Base-by-base conservation (phyloP, 2,797 vertebrate genomes). In the Dryobates pubescens region DNA sequence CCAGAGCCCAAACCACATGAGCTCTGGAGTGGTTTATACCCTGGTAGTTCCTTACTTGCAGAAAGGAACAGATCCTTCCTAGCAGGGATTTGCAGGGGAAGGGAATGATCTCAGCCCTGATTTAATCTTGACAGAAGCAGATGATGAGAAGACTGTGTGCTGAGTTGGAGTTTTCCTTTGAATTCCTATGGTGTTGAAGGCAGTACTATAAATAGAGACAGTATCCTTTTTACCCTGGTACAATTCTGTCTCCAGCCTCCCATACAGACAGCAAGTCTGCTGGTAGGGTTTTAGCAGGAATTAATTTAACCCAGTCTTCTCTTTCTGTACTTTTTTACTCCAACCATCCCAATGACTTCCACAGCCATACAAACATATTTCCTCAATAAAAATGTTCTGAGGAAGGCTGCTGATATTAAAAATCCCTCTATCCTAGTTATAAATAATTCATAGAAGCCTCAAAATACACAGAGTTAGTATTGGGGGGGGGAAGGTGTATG, bases 281-380 rank as follows among this genome's bases (percentile, higher is more conserved):
- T 92, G 68, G 89, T 96, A 94, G 90, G 94, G 93, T 95, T 96
- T 96, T 94, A 95, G 51, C 64, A 94, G 71, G 80, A 92, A 95
- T 95, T 95, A 92, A 94, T 95, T 96, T 93, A 96, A 96, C 92
- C 89, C 89, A 82, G 82, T 92, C 80, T 79, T 89, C 54, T 94
- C 86, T 83, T 91, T 83, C 85, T 84, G 41, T 76, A 49, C 9
- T 73, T 56, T 93, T 85, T 78, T 58, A 71, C 41, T 89, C 32
- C 45, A 86, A 58, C 70, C 41, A 47, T 74, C 64, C 71, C 1
- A 0, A 88, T 69, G 71, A 58, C 54, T 74, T 95, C 81, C 75
- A 59, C 63, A 87, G 47, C 59, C 70, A 63, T 57, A 54, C 30
- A 70, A 81, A 77, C 12, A 23, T 49, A 62, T 64, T 94, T 93